Percentiles rank a stretch among this genome's conserved stretches.
Evolutionary conservation across 2,113 vertebrate species (phyloP).

Genomic region (Coptodon rendalli): DNA sequence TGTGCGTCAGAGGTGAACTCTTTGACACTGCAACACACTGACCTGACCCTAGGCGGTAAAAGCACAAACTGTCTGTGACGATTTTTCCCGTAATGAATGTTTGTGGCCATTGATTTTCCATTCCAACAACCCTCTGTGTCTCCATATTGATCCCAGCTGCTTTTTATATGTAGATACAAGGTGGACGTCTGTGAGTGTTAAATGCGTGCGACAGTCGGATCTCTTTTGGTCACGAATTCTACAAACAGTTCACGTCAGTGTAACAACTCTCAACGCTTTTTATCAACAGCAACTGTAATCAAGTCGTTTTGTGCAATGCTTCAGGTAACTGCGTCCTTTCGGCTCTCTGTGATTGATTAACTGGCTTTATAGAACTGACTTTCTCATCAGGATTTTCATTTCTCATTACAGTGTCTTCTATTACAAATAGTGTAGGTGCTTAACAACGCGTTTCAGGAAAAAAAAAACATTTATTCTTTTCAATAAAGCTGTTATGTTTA

Average conservation of each 20-base stretch:
- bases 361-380: constrained; percentile 35
- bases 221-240: not conserved
- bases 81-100: constrained; percentile 38
- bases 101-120: constrained; percentile 50
- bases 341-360: constrained; percentile 53
- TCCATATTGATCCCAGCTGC: constrained; percentile 26
- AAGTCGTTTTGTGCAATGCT: constrained; percentile 22
- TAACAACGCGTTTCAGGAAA: constrained; percentile 35
- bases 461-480: constrained; percentile 33
- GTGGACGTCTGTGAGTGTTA: constrained; percentile 11
- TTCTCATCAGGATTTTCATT: constrained; percentile 49
- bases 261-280: constrained; percentile 6
- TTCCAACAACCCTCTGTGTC: not conserved
- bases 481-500: constrained; percentile 18
- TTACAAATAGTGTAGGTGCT: constrained; percentile 30
- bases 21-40: not conserved
- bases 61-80: not conserved
- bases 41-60: constrained; percentile 13
- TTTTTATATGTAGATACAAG: constrained; percentile 40
- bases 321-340: constrained; percentile 15
- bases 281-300: constrained; percentile 41
- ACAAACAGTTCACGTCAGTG: constrained; percentile 9
- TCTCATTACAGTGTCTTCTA: constrained; percentile 47
- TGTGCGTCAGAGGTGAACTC: not conserved
- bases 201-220: not conserved